A percentile compares a stretch with the other conserved stretches of the same genome.
phyloP scores from a whole-genome alignment of 2,888 invertebrate genomes.

The Selenia dentaria region DNA sequence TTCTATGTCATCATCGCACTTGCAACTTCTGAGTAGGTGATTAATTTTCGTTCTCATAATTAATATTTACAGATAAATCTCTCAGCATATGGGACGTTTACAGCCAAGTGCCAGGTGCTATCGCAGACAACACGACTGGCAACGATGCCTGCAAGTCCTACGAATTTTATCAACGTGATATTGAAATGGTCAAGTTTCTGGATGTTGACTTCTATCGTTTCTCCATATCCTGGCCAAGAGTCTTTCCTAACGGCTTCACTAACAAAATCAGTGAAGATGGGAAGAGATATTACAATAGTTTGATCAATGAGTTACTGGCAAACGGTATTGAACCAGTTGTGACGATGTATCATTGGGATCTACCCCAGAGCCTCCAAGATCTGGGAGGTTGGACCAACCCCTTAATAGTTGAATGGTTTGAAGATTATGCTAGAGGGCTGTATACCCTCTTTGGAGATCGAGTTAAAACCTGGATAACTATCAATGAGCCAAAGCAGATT shows the following conservation, averaged over 20 bases:
- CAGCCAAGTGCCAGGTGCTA: constrained; percentile 72
- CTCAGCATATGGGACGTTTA: constrained; percentile 86
- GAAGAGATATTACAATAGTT: constrained; percentile 85
- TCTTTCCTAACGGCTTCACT: constrained; percentile 84
- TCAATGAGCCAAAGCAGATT: constrained; percentile 83
- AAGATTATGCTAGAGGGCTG: constrained; percentile 73
- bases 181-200: constrained; percentile 68
- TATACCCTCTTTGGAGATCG: constrained; percentile 76
- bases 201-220: constrained; percentile 82
- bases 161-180: constrained; percentile 83
- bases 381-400: constrained; percentile 84
- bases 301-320: constrained; percentile 85
- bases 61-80: constrained; percentile 77
- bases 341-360: constrained; percentile 84
- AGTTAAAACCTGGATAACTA: constrained; percentile 84
- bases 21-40: too few species aligned
- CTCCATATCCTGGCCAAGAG: constrained; percentile 86
- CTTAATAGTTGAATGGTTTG: constrained; percentile 72
- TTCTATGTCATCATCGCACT: too few species aligned
- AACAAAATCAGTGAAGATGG: constrained; percentile 84
- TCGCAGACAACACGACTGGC: constrained; percentile 81
- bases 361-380: constrained; percentile 81
- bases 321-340: constrained; percentile 86
- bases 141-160: constrained; percentile 86
- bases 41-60: too few species aligned